Evolutionary conservation across 2,888 invertebrate genomes (phyloP), one percentile per base, ranked within the genome.

Genomic region (Caradrina kadenii): DNA sequence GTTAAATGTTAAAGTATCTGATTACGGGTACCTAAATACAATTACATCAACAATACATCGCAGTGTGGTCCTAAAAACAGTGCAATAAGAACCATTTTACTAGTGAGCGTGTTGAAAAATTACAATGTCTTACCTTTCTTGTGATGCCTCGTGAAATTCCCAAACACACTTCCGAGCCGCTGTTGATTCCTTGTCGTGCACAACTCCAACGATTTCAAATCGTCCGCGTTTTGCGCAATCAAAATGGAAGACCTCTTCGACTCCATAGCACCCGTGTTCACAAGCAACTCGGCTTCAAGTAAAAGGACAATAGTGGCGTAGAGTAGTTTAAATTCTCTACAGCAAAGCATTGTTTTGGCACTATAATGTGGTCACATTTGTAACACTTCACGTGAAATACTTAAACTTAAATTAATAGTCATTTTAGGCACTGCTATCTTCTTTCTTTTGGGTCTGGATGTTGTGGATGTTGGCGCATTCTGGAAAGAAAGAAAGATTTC

Each of bases 311-410:
- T 86, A 87, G 92, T 91, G 74, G 93, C 94, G 85, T 94, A 95
- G 89, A 95, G 91, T 92, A 95, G 88, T 91, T 94, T 94, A 54
- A 94, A 93, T 93, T 93, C 93, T 93, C 91, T 93, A 93, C 93
- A 93, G 93, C 92, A 94, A 93, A 91, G 92, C 96, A 96, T 96
- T 93, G 95, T 95, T 93, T 94, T 94, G 94, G 93, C 93, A 95
- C 95, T 91, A 76, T 70, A 84, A 84, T 80, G 72, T 76, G 86
- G 92, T 94, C 94, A 95, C 93, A 93, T 93, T 91, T 88, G 93
- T 82, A 84, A 85, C 89, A 87, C 85, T 77, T 84, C 89, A 76
- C 73, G 68, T 65, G 64, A 21, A 63, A 69, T 48, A 93, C 95
- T 94, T 87, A 95, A 90, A 89, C 95, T 94, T 87, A 95, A 90